Evolutionary conservation across 2,888 invertebrate species (phyloP).

Genomic region (Panzeria rudis): DNA sequence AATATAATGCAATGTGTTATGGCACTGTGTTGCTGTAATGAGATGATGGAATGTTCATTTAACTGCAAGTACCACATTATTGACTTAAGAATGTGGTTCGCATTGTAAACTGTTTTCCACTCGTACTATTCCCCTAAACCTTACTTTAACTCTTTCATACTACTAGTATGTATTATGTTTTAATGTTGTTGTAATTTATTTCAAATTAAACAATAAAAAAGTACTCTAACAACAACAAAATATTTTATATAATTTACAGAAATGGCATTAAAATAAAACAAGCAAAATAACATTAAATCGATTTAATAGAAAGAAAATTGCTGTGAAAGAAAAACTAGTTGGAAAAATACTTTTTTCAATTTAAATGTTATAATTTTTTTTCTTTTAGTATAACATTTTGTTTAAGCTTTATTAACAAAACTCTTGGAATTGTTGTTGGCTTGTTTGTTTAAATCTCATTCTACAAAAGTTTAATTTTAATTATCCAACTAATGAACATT

Average conservation of each 20-base stretch:
- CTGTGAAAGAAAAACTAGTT: conserved; percentile 38
- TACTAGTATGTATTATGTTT: background rate
- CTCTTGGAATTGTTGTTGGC: background rate
- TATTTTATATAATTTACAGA: conserved; percentile 58
- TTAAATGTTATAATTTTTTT: conserved; percentile 43
- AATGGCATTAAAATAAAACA: conserved; percentile 42
- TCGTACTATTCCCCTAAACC: conserved; percentile 4
- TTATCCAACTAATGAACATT: conserved; percentile 54
- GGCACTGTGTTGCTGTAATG: conserved; percentile 30
- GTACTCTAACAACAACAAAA: conserved; percentile 29
- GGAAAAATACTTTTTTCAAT: conserved; percentile 44
- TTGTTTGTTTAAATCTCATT: background rate
- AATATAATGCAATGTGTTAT: conserved; percentile 25
- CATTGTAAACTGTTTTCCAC: conserved; percentile 62
- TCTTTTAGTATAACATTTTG: background rate
- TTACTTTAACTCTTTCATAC: background rate
- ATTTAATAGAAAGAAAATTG: conserved; percentile 45
- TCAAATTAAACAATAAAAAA: conserved; percentile 24
- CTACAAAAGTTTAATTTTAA: conserved; percentile 48
- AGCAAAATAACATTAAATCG: conserved; percentile 44
- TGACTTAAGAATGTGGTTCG: conserved; percentile 67
- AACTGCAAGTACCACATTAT: conserved; percentile 68
- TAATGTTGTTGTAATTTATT: conserved; percentile 40
- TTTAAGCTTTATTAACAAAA: conserved; percentile 16
- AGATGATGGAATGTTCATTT: conserved; percentile 67